These are phyloP conservation scores for Xestoiulus laeticollis DNA, from an alignment of 2,888 invertebrate species.

Conservation along the genomic window DNA sequence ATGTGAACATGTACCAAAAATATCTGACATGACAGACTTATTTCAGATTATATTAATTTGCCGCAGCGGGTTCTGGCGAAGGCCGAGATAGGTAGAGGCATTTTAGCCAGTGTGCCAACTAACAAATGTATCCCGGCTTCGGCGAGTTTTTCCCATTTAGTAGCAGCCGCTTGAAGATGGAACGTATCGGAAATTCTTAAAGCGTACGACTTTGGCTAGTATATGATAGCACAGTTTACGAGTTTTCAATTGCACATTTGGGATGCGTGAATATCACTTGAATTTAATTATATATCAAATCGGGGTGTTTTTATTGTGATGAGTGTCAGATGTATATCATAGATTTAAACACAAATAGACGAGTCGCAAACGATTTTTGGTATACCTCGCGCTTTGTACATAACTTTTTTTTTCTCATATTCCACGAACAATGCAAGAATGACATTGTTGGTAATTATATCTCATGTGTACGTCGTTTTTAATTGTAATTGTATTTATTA, in stretches of 20 bases:
- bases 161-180: too few species aligned
- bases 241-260: neutral
- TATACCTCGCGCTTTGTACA: slow-evolving; percentile 19
- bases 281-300: neutral
- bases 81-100: too few species aligned
- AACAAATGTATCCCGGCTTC: too few species aligned
- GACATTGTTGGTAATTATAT: slow-evolving; percentile 14
- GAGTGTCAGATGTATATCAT: neutral
- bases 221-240: neutral
- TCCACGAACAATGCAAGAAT: neutral
- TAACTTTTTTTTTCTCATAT: slow-evolving; percentile 17
- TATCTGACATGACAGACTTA: too few species aligned
- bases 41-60: too few species aligned
- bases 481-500: slow-evolving; percentile 39
- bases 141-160: too few species aligned
- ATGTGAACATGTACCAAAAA: too few species aligned
- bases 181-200: neutral
- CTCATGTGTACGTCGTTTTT: neutral
- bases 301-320: neutral
- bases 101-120: too few species aligned
- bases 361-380: neutral
- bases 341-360: neutral
- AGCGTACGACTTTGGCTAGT: neutral
- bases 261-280: neutral
- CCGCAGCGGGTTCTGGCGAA: too few species aligned